Evolutionary conservation across 2,888 invertebrate species (phyloP).

Genomic region (Argynnis bischoffii): DNA sequence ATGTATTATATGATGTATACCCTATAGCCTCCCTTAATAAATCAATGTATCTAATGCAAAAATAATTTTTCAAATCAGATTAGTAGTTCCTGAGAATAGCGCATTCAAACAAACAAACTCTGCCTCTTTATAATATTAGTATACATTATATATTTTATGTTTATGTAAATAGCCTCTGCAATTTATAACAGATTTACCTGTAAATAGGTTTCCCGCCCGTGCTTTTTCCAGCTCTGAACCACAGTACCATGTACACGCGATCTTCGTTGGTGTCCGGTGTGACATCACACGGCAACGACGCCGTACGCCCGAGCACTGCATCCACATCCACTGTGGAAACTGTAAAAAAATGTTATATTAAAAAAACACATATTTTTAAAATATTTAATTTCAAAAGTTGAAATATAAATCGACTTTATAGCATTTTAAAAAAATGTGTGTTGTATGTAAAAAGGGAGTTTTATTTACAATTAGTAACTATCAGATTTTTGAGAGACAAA

Average conservation of each 20-base stretch:
- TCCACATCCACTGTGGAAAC: constrained; percentile 85
- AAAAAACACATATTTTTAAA: neutral
- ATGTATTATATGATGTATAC: too few species aligned
- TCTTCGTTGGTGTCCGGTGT: constrained; percentile 91
- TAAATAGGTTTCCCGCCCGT: constrained; percentile 94
- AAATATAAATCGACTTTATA: too few species aligned
- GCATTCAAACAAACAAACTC: too few species aligned
- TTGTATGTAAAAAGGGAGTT: too few species aligned
- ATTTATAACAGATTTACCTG: constrained; percentile 81
- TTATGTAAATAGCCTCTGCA: too few species aligned
- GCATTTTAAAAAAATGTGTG: too few species aligned
- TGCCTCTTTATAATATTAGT: too few species aligned
- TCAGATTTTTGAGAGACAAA: neutral
- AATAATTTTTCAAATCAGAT: too few species aligned
- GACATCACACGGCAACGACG: constrained; percentile 94
- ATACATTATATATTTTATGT: too few species aligned
- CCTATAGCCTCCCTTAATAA: too few species aligned
- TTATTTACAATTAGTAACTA: neutral
- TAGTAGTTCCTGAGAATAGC: too few species aligned
- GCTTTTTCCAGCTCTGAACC: constrained; percentile 89
- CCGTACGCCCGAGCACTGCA: constrained; percentile 92
- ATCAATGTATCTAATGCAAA: too few species aligned
- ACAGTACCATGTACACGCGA: constrained; percentile 94
- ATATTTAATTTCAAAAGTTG: neutral
- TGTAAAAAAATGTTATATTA: constrained; percentile 47